A percentile compares a stretch with the other conserved stretches of the same genome.
Evolutionary conservation across 2,797 vertebrate species (phyloP).

Genomic region (Trichosurus vulpecula): DNA sequence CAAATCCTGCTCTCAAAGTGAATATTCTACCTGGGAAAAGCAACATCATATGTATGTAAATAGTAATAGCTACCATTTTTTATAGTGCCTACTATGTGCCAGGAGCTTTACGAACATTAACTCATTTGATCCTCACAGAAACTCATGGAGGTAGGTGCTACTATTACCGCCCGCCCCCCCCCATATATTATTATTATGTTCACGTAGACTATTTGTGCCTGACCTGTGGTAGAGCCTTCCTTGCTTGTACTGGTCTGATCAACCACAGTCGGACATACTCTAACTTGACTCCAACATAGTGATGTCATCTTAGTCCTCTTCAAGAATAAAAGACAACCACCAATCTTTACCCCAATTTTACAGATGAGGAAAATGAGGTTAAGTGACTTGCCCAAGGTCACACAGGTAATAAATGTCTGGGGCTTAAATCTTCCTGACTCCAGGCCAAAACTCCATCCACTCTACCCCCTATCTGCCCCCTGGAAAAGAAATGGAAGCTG

Average conservation of each 20-base stretch:
- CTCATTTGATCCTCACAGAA: background rate
- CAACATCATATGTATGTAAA: background rate
- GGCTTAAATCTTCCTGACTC: background rate
- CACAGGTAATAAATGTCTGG: background rate
- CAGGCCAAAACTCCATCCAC: background rate
- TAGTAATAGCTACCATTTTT: background rate
- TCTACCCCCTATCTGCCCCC: background rate
- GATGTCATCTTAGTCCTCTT: background rate
- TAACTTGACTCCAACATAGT: background rate
- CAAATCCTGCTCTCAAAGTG: background rate
- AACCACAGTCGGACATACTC: background rate
- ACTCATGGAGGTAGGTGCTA: background rate
- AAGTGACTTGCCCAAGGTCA: background rate
- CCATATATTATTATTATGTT: background rate
- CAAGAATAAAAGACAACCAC: background rate
- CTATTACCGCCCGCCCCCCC: too few relatives aligned
- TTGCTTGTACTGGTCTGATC: background rate
- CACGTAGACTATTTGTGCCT: background rate
- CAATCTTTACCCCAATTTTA: background rate
- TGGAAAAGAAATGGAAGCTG: background rate
- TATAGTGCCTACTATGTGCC: background rate
- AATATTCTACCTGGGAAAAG: background rate
- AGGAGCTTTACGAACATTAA: background rate
- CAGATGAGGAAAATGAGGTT: background rate
- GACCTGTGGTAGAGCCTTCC: background rate